Evolutionary conservation across 2,888 invertebrate genomes (phyloP).

Genomic region (Stenurella melanura): DNA sequence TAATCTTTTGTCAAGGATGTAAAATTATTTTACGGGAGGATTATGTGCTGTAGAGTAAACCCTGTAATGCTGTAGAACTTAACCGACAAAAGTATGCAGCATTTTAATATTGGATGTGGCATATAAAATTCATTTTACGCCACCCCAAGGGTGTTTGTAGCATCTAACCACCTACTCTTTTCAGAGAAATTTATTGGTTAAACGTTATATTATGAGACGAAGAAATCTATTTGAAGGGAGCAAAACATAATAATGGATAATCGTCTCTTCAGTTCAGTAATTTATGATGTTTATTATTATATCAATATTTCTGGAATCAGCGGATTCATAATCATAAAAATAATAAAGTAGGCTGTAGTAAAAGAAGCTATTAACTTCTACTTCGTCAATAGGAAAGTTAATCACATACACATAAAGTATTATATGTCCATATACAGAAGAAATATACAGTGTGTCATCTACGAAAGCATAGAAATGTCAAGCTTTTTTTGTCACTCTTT

Average conservation of each 20-base stretch:
- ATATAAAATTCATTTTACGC: constrained; percentile 3
- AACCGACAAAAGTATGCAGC: not conserved
- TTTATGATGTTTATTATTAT: not conserved
- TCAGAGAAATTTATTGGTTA: constrained; percentile 2
- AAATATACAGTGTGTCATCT: no score
- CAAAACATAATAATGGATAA: not conserved
- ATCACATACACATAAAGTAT: no score
- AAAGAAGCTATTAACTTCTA: not conserved
- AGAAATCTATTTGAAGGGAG: constrained; percentile 6
- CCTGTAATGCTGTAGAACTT: not conserved
- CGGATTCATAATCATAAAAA: not conserved
- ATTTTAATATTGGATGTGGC: not conserved
- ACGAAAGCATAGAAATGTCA: no score
- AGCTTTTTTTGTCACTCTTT: no score
- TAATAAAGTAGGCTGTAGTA: not conserved
- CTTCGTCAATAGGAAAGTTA: no score
- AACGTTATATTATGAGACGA: constrained; percentile 1
- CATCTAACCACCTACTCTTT: not conserved
- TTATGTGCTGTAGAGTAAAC: not conserved
- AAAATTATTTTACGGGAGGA: constrained; percentile 16
- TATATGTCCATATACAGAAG: no score
- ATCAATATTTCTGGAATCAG: not conserved
- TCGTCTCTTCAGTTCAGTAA: constrained; percentile 7
- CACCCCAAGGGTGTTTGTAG: not conserved
- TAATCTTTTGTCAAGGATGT: constrained; percentile 4